Evolutionary conservation across 2,797 vertebrate genomes (phyloP).

Genomic region (Sebastes vulpes): DNA sequence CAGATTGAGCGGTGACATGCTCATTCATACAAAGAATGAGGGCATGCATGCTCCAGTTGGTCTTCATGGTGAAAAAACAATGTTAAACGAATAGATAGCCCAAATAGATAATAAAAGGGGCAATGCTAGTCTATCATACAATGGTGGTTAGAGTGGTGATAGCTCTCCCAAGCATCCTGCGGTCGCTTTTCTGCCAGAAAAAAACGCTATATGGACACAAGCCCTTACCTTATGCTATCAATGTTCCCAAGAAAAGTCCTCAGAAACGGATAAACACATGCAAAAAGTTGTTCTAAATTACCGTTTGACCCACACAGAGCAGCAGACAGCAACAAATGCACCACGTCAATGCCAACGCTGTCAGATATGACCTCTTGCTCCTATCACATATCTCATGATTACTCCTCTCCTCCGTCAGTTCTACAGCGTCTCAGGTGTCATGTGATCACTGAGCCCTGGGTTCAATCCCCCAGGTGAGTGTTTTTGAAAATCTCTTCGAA

Average conservation of each 20-base stretch:
- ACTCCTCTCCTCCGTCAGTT: neutral
- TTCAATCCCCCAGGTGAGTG: constrained; percentile 54
- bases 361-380: constrained; percentile 22
- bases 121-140: too few relatives aligned
- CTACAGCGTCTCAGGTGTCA: constrained; percentile 51
- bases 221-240: neutral
- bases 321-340: constrained; percentile 10
- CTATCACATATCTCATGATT: constrained; percentile 56
- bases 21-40: neutral
- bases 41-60: neutral
- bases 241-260: neutral
- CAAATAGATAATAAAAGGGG: too few relatives aligned
- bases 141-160: too few relatives aligned
- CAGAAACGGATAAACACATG: neutral
- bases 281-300: constrained; percentile 5
- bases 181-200: too few relatives aligned
- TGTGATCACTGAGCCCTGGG: constrained; percentile 31
- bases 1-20: neutral
- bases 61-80: too few relatives aligned
- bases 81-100: too few relatives aligned
- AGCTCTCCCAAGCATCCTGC: neutral
- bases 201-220: neutral
- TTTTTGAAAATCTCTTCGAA: constrained; percentile 44
- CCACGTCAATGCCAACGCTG: neutral
- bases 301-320: constrained; percentile 1